Conservation (phyloP, 2,113 vertebrate genomes). For the Labeo catla region DNA sequence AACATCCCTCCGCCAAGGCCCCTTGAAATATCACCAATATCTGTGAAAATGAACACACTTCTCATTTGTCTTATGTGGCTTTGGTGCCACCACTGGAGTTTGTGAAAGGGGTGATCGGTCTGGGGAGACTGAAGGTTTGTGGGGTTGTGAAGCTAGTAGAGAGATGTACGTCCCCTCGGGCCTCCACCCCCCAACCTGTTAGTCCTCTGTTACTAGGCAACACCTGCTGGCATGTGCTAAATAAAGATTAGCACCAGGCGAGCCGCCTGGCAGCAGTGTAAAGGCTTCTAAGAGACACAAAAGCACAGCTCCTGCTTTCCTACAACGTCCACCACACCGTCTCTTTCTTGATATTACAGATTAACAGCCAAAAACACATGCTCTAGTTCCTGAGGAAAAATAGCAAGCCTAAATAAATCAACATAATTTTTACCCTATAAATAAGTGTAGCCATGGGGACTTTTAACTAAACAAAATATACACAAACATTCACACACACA, state of each 20-base stretch:
- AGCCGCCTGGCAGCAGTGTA: slow-evolving; percentile 23
- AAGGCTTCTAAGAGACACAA: slow-evolving; percentile 38
- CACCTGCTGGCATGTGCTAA: slow-evolving; percentile 84
- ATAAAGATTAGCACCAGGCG: slow-evolving; percentile 74
- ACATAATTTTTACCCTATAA: neutral
- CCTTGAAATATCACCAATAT: slow-evolving; percentile 8
- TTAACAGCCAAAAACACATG: neutral
- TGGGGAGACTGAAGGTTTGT: slow-evolving; percentile 3
- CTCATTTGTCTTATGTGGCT: slow-evolving; percentile 20
- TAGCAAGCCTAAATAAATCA: neutral
- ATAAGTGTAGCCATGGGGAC: too few relatives aligned
- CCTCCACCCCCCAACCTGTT: slow-evolving; percentile 68
- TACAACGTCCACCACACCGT: slow-evolving; percentile 15
- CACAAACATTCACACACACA: too few relatives aligned
- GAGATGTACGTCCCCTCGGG: slow-evolving; percentile 63
- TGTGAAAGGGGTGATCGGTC: neutral
- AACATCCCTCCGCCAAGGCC: neutral
- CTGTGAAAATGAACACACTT: slow-evolving; percentile 23
- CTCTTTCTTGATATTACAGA: neutral
- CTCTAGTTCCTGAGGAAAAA: neutral
- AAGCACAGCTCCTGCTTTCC: slow-evolving; percentile 31
- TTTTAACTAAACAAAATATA: too few relatives aligned
- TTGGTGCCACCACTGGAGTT: neutral
- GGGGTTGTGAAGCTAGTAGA: slow-evolving; percentile 24
- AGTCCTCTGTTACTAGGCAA: slow-evolving; percentile 82